Percentiles rank a stretch among this genome's conserved stretches.
phyloP scores from a whole-genome alignment of 2,888 invertebrate species.

The Pantelozetes paolii region DNA sequence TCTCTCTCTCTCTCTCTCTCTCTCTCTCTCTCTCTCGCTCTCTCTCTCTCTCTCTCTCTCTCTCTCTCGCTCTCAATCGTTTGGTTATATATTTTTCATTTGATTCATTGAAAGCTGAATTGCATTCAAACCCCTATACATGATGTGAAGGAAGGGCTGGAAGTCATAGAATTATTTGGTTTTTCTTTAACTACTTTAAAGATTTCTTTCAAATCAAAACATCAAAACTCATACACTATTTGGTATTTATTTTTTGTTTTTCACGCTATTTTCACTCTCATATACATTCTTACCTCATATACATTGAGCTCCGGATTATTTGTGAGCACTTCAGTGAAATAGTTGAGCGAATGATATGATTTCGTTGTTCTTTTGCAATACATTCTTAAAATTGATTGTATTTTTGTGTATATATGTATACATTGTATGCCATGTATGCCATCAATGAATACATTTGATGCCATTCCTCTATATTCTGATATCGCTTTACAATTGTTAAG shows the following conservation, averaged over 20 bases:
- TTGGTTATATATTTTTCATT: too few relatives aligned
- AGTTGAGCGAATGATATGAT: background rate
- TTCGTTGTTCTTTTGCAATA: background rate
- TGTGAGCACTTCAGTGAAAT: background rate
- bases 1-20: conserved; percentile 21
- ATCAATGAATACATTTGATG: background rate
- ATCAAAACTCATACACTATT: background rate
- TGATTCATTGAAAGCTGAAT: too few relatives aligned
- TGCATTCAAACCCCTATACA: too few relatives aligned
- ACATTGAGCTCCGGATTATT: background rate
- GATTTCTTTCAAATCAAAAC: background rate
- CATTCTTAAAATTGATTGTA: background rate
- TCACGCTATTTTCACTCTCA: too few relatives aligned
- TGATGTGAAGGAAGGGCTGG: background rate
- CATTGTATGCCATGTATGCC: background rate
- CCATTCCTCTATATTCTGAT: background rate
- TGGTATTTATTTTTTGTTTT: conserved; percentile 7
- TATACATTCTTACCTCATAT: conserved; percentile 1
- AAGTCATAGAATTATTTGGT: background rate
- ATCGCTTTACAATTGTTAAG: background rate
- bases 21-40: conserved; percentile 20
- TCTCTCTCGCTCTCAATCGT: too few relatives aligned
- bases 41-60: too few relatives aligned
- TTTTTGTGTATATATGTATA: too few relatives aligned
- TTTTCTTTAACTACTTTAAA: conserved; percentile 4